Percentiles rank a stretch among this genome's conserved stretches.
phyloP scores from a whole-genome alignment of 53 echinoderm and acorn worm species.

The Paelopatides confundens region DNA sequence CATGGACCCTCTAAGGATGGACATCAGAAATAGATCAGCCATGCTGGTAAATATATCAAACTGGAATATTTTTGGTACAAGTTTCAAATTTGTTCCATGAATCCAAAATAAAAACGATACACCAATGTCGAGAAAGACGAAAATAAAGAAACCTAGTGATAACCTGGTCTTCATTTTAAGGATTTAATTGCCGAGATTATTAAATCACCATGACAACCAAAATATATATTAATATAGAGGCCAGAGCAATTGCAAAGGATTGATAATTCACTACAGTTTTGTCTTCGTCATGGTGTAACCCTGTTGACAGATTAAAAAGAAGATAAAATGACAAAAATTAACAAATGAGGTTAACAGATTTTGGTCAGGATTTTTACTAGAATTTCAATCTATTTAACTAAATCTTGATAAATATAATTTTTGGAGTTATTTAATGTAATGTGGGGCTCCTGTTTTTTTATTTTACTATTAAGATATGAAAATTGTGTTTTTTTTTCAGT shows the following conservation, averaged over 20 bases:
- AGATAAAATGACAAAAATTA: too few species aligned
- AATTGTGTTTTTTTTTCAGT: too few species aligned
- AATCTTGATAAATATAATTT: too few species aligned
- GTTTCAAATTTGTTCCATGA: constrained; percentile 36
- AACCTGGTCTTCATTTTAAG: background rate
- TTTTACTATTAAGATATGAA: too few species aligned
- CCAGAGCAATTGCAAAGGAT: too few species aligned
- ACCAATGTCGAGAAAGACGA: constrained; percentile 19
- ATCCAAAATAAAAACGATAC: constrained; percentile 39
- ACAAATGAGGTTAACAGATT: background rate
- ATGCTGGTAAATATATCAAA: constrained; percentile 40
- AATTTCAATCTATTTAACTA: too few species aligned
- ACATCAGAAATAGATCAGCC: constrained; percentile 51
- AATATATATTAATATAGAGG: background rate
- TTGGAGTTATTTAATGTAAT: too few species aligned
- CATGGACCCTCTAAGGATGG: constrained; percentile 26
- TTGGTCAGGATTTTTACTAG: too few species aligned
- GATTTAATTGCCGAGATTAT: background rate
- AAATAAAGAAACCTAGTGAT: background rate
- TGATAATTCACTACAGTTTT: too few species aligned
- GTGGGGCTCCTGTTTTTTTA: too few species aligned
- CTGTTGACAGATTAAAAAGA: too few species aligned
- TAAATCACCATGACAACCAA: background rate
- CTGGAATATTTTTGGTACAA: background rate
- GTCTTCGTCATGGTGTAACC: too few species aligned